phyloP scores from a whole-genome alignment of 1,140 invertebrate species.

The Drosophila varians region DNA sequence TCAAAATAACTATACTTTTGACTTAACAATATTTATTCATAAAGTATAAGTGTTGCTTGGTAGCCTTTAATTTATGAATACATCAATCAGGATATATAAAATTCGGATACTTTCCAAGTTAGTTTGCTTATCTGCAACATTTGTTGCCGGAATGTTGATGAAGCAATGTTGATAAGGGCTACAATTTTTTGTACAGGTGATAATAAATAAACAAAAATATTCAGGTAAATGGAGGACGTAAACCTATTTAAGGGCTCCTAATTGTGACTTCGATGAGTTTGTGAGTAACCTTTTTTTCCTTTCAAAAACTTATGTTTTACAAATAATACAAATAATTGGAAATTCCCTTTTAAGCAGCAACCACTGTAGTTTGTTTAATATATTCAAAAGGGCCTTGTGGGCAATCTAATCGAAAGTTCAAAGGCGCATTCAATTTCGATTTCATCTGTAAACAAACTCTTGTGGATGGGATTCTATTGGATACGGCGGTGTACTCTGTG shows the following conservation, averaged over 20 bases:
- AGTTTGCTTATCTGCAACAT: slow-evolving; percentile 22
- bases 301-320: too few species aligned
- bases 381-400: slow-evolving; percentile 37
- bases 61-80: too few species aligned
- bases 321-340: too few species aligned
- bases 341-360: not conserved
- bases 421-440: slow-evolving; percentile 64
- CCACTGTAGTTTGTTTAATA: slow-evolving; percentile 11
- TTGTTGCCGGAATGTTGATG: slow-evolving; percentile 45
- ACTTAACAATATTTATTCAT: too few species aligned
- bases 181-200: slow-evolving; percentile 10
- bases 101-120: not conserved
- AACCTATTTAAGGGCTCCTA: not conserved
- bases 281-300: too few species aligned
- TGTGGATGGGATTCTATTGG: slow-evolving; percentile 22
- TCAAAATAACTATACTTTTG: too few species aligned
- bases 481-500: not conserved
- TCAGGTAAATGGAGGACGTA: not conserved
- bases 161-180: slow-evolving; percentile 51
- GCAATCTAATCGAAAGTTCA: slow-evolving; percentile 44
- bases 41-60: too few species aligned
- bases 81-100: not conserved
- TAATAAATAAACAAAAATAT: not conserved
- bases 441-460: slow-evolving; percentile 68
- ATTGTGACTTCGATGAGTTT: too few species aligned